phyloP scores from a whole-genome alignment of 2,888 invertebrate species.

The Diarsia brunnea region DNA sequence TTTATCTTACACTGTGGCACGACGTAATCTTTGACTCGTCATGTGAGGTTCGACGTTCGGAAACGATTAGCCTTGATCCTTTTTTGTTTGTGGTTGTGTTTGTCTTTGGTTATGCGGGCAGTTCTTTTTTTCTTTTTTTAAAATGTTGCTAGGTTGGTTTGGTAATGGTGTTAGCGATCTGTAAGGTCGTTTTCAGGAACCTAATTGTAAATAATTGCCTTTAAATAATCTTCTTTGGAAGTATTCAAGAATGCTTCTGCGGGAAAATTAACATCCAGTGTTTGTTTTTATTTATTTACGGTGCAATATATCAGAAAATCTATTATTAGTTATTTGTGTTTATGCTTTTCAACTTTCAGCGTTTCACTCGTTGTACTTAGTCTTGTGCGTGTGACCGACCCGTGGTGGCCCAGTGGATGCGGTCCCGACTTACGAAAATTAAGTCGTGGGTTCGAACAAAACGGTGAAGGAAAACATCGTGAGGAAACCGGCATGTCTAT shows the following conservation, averaged over 20 bases:
- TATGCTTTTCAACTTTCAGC: no score
- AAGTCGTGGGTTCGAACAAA: no score
- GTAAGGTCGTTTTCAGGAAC: neutral
- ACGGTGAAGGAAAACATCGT: no score
- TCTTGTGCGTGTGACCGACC: no score
- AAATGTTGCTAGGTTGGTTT: neutral
- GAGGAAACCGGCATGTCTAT: no score
- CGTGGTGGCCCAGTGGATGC: no score
- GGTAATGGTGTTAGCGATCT: neutral
- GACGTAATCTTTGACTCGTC: conserved; percentile 65
- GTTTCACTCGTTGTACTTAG: no score
- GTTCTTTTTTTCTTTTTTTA: neutral
- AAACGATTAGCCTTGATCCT: conserved; percentile 48
- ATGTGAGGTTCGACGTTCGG: conserved; percentile 45
- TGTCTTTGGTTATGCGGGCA: conserved; percentile 17
- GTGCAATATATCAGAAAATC: neutral
- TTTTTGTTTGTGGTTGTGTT: conserved; percentile 47
- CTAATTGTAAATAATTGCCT: neutral
- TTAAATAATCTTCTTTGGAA: neutral
- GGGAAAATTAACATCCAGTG: neutral
- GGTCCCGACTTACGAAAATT: no score
- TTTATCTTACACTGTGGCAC: conserved; percentile 63
- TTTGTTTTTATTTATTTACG: neutral
- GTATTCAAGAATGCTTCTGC: neutral
- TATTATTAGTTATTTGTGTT: neutral